A percentile compares a stretch with the other conserved stretches of the same genome.
Evolutionary conservation across 2,888 invertebrate species (phyloP).

Genomic region (Chalcis sispes): DNA sequence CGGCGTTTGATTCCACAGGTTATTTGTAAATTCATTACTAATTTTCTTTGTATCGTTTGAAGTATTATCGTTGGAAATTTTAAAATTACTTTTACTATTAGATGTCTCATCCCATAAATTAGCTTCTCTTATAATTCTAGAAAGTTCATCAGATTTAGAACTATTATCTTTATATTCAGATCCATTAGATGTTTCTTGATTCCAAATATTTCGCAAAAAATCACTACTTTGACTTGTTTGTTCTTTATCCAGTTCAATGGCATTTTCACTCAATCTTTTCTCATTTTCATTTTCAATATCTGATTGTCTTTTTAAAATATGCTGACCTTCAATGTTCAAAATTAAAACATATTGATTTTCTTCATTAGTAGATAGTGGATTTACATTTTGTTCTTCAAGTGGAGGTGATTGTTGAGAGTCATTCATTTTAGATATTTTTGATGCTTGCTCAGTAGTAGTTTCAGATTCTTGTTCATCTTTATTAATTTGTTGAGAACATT

Average conservation of each 20-base stretch:
- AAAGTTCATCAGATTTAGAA: slow-evolving; percentile 13
- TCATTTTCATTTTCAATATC: slow-evolving; percentile 58
- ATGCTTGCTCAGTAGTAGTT: slow-evolving; percentile 61
- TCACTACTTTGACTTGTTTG: slow-evolving; percentile 44
- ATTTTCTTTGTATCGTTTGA: slow-evolving; percentile 21
- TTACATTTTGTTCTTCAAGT: slow-evolving; percentile 57
- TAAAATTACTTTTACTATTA: slow-evolving; percentile 9
- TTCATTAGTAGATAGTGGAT: slow-evolving; percentile 55
- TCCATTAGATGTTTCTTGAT: slow-evolving; percentile 7
- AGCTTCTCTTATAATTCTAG: slow-evolving; percentile 5
- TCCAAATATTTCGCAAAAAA: slow-evolving; percentile 43
- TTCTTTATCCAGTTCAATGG: slow-evolving; percentile 27
- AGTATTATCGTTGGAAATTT: neutral
- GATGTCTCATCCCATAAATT: slow-evolving; percentile 38
- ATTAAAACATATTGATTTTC: slow-evolving; percentile 71
- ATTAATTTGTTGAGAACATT: slow-evolving; percentile 82
- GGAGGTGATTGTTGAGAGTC: slow-evolving; percentile 52
- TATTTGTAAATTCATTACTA: slow-evolving; percentile 21
- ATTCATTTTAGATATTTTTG: slow-evolving; percentile 57
- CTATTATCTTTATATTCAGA: slow-evolving; percentile 37
- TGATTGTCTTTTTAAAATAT: slow-evolving; percentile 67
- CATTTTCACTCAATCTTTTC: neutral
- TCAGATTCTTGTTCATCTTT: slow-evolving; percentile 76
- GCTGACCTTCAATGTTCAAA: slow-evolving; percentile 69
- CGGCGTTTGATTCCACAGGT: slow-evolving; percentile 27